Evolutionary conservation across 2,888 invertebrate species (phyloP).

Genomic region (Meliscaeva auricollis): DNA sequence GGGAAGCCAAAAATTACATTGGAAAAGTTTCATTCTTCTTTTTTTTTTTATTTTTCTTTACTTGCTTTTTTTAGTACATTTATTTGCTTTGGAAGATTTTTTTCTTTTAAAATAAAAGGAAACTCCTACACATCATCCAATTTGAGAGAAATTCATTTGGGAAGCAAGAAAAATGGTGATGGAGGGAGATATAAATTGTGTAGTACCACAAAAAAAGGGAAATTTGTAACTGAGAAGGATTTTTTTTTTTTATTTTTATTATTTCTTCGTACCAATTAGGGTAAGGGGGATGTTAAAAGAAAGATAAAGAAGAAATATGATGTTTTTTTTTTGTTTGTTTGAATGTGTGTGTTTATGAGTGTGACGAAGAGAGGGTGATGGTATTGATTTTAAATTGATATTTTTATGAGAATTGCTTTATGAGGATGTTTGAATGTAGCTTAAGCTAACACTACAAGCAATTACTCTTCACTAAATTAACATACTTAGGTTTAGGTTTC

Average conservation of each 20-base stretch:
- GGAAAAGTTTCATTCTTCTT: constrained; percentile 17
- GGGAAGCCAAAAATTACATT: constrained; percentile 45
- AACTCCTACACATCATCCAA: constrained; percentile 43
- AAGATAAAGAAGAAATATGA: constrained; percentile 6
- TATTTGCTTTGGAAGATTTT: constrained; percentile 29
- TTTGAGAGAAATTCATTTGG: constrained; percentile 40
- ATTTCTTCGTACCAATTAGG: not conserved
- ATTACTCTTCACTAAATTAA: too few species aligned
- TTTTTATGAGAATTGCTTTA: not conserved
- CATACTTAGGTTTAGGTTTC: too few species aligned
- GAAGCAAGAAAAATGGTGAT: not conserved
- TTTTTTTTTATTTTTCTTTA: not conserved
- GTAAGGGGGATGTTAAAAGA: not conserved
- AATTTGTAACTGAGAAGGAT: constrained; percentile 8
- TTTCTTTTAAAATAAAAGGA: constrained; percentile 6
- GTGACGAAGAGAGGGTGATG: not conserved
- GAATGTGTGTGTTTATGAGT: not conserved
- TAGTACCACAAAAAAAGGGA: constrained; percentile 12
- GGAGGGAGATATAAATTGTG: constrained; percentile 29
- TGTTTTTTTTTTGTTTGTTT: not conserved
- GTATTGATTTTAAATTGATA: not conserved
- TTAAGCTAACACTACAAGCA: not conserved
- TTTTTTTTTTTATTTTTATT: too few species aligned
- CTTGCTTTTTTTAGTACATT: constrained; percentile 12
- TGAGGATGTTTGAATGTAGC: constrained; percentile 2